Evolutionary conservation across 2,113 vertebrate species (phyloP), one percentile per base, ranked within the genome.

Genomic region (Perca fluviatilis): DNA sequence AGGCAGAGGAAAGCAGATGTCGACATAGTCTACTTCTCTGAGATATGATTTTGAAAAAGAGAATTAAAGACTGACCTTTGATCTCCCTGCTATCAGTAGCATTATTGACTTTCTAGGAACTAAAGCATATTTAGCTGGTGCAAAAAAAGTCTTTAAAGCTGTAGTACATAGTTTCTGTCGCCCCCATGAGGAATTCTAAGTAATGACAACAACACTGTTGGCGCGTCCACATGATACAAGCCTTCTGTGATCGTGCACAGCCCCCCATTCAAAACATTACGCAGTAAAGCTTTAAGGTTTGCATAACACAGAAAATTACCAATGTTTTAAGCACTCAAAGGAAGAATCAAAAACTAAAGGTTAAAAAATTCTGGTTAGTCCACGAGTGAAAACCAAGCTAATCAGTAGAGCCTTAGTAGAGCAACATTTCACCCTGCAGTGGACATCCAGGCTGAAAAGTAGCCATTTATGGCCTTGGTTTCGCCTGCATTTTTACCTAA

Each of bases 381-480:
- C 43, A 30, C 0, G 14, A 25, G 25, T 63, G 46, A 43, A 79
- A 86, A 56, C 53, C 30, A n/a, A 63, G 69, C 72, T 78, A 79
- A 63, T 73, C 66, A 57, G 64, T 58, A 81, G n/a, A 77, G 67
- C 61, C 57, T 68, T 11, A 54, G 64, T 66, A 71, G 58, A 78
- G 68, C 51, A 70, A 13, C 54, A 12, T 27, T 33, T 76, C 3
- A 5, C 16, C 54, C 30, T 43, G 33, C 9, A n/a, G 76, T 18
- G 0, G 61, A 73, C 6, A 2, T 43, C 57, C 63, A 27, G 63
- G 54, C 30, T 51, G 70, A 66, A 50, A 47, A 43, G 75, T 6
- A 56, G 47, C 88, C 88, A 73, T 88, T 79, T 79, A 80, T 75
- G 68, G 86, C 64, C 25, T 3, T 25, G 67, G 12, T 16, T 65